Base-by-base conservation (phyloP, 2,113 vertebrate species). In the Eulemur macaco region DNA sequence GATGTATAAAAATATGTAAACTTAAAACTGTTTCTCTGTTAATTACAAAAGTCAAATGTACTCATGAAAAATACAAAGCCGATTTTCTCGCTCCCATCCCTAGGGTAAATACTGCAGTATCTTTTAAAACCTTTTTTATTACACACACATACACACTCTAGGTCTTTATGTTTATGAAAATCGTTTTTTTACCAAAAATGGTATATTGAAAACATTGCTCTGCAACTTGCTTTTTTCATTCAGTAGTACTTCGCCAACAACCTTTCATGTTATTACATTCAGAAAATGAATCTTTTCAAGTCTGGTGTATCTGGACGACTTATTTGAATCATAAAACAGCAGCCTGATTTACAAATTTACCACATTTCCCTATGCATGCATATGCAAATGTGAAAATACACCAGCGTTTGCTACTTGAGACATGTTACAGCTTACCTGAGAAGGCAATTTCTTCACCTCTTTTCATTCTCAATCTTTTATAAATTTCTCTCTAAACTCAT, bases 351-450 rank as follows among this genome's bases (percentile, higher is more conserved):
- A 73, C 78, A 54, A 92, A 86, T 29, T 66, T 77, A 76, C 14
- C 29, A 56, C 58, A n/a, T 52, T 87, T 47, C 34, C n/a, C 23
- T 68, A 37, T 52, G 17, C 14, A 63, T 8, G 45, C 37, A 80
- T 23, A 77, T 27, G 8, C 20, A 86, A 52, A 77, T 39, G 56
- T 47, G 14, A 86, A 88, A 42, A 96, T 11, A 77, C 3, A 66
- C 14, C n/a, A 73, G 71, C 0, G 8, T 93, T 29, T 96, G 21
- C 39, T 96, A 23, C 29, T 92, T 95, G 37, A 86, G 83, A 52
- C n/a, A 52, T 68, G 64, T 27, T n/a, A 47, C 21, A 39, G 96
- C 97, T 97, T 98, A 99, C 99, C 99, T 98, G 99, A 98, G 47
- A 97, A 21, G 20, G 96, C 96, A 37, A 37, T 37, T 37, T 37